Evolutionary conservation across 2,113 vertebrate species (phyloP).

Genomic region (Phylloscopus trochilus): DNA sequence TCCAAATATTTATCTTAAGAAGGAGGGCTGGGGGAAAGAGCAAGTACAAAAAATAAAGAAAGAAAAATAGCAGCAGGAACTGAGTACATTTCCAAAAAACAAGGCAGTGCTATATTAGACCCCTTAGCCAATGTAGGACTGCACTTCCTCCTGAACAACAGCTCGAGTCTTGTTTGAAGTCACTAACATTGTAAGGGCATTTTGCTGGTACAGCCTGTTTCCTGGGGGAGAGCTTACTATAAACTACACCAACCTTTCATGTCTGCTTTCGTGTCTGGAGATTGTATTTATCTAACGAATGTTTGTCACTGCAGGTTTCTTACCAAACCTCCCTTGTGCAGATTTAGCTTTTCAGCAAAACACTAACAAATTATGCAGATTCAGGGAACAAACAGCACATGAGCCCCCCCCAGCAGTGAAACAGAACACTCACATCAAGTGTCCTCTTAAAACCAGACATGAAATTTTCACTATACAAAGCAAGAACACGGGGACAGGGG

Average conservation of each 20-base stretch:
- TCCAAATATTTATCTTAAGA: conserved; percentile 21
- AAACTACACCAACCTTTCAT: neutral
- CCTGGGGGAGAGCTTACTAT: neutral
- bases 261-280: neutral
- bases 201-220: neutral
- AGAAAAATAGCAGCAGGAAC: neutral
- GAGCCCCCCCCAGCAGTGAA: neutral
- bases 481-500: neutral
- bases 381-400: neutral
- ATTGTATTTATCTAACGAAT: neutral
- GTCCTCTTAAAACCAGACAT: neutral
- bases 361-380: neutral
- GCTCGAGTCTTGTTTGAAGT: neutral
- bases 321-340: neutral
- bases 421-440: neutral
- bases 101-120: neutral
- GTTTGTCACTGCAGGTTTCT: neutral
- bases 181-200: neutral
- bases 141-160: neutral
- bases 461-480: neutral
- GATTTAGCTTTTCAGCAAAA: neutral
- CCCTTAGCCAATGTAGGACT: neutral
- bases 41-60: neutral
- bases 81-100: neutral
- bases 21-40: neutral